A percentile compares a stretch with the other conserved stretches of the same genome.
Conservation (phyloP, 1,140 invertebrate species). For the Caenorhabditis latens region DNA sequence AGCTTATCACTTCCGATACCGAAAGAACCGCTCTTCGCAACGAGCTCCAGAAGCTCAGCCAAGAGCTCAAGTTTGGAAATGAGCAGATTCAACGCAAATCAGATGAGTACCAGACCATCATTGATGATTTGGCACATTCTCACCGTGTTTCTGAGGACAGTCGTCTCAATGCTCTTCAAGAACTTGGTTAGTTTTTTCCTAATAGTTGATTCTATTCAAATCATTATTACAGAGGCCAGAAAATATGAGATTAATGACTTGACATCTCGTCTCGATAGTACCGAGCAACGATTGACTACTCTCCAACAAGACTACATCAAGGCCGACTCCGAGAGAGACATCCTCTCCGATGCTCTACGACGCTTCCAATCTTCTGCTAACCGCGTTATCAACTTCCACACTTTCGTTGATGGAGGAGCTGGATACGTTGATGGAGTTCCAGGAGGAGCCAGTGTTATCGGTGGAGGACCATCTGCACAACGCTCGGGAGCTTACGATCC, state of each 20-base stretch:
- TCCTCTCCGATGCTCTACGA: constrained; percentile 71
- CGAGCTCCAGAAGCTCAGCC: constrained; percentile 70
- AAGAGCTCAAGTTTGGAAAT: constrained; percentile 76
- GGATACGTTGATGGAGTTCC: constrained; percentile 36
- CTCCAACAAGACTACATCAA: constrained; percentile 77
- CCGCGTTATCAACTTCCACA: constrained; percentile 70
- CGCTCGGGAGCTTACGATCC: constrained; percentile 34
- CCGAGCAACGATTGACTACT: constrained; percentile 72
- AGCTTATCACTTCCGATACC: constrained; percentile 74
- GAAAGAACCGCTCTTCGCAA: constrained; percentile 71
- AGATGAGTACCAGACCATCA: constrained; percentile 75
- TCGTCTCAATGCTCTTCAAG: constrained; percentile 74
- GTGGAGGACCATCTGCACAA: constrained; percentile 42
- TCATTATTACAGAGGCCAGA: constrained; percentile 65
- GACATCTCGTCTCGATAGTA: constrained; percentile 75
- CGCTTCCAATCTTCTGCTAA: constrained; percentile 74
- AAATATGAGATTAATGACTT: constrained; percentile 76
- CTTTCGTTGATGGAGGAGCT: constrained; percentile 65
- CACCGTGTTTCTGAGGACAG: constrained; percentile 75
- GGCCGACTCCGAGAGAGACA: constrained; percentile 74
- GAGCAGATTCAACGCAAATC: constrained; percentile 77
- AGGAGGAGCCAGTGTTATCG: constrained; percentile 49
- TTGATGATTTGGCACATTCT: constrained; percentile 75
- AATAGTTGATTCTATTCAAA: background rate
- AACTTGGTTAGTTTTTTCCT: constrained; percentile 64